These are phyloP conservation scores for Cossypha caffra DNA, from an alignment of 2,797 vertebrate genomes.

Conservation along the genomic window DNA sequence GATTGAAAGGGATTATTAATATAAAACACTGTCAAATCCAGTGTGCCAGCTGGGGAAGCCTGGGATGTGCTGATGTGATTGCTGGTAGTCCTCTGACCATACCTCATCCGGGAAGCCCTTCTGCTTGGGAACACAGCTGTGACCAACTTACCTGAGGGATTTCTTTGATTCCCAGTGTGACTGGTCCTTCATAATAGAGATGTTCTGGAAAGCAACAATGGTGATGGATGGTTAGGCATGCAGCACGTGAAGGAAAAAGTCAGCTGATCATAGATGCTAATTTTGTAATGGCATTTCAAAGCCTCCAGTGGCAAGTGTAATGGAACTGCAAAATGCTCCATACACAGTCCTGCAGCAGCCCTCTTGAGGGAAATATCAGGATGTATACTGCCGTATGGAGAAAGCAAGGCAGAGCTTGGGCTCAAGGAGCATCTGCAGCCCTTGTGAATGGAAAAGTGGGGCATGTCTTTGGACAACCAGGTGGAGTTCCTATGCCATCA, in stretches of 20 bases:
- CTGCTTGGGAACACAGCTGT: not conserved
- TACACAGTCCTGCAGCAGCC: not conserved
- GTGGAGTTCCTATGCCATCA: not conserved
- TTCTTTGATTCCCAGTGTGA: conserved; percentile 39
- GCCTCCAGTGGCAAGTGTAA: not conserved
- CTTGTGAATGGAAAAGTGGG: not conserved
- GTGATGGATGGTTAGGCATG: not conserved
- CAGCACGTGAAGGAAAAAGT: not conserved
- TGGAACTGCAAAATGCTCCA: not conserved
- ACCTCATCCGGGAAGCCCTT: not conserved
- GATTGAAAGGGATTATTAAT: not conserved
- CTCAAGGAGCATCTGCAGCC: not conserved
- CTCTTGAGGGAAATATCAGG: not conserved
- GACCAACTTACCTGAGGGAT: conserved; percentile 70
- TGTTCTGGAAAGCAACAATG: conserved; percentile 71
- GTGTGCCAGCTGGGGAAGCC: not conserved
- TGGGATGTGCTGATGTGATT: not conserved
- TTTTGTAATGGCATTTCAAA: not conserved
- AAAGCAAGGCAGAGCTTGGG: not conserved
- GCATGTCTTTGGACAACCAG: not conserved
- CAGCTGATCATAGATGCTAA: not conserved
- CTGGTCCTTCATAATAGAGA: conserved; percentile 69
- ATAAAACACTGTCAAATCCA: not conserved
- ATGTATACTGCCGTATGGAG: not conserved
- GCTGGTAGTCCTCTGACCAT: not conserved